Evolutionary conservation across 2,888 invertebrate species (phyloP), one percentile per base, ranked within the genome.

Genomic region (Leptopilina syphax): DNA sequence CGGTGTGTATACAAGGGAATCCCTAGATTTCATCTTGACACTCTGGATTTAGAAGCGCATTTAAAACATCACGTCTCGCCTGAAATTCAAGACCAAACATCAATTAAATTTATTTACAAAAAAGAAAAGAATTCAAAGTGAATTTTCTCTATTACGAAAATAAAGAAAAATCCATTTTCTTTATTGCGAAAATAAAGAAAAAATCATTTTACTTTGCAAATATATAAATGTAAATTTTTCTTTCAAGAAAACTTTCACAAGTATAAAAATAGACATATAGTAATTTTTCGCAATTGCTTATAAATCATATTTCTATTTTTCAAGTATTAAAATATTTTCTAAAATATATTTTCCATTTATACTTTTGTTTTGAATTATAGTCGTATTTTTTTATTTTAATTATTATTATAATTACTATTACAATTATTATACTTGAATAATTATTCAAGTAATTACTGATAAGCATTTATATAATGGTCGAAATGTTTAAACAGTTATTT

Each of bases 1-100:
- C 79, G 92, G 92, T 7, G 92, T 91, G 81, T 91, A 91, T 13
- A 91, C 91, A 81, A 90, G 81, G 18, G 91, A 91, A 78, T 91
- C 91, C 78, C 92, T 87, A 76, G 90, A 89, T 81, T 88, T 91
- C 92, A 91, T 92, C 79, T 77, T 84, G 79, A 81, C 70, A 77
- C 70, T 57, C 80, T 70, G 78, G 80, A 83, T 80, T 84, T 76
- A 78, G 57, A 73, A 73, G 57, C 57, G 27, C 54, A 73, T 57
- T 73, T 73, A 73, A 50, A 73, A 57, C 73, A 73, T 73, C 73
- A 54, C n/a, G 34, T 57, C 27, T 8, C 57, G 54, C 4, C 73
- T 73, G 73, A 57, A 73, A 73, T 54, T 73, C 73, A 73, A 73
- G 57, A 73, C 73, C 73, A 73, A 73, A 57, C 57, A 73, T 57